Evolutionary conservation across 2,888 invertebrate species (phyloP).

Genomic region (Drosophila atripex): DNA sequence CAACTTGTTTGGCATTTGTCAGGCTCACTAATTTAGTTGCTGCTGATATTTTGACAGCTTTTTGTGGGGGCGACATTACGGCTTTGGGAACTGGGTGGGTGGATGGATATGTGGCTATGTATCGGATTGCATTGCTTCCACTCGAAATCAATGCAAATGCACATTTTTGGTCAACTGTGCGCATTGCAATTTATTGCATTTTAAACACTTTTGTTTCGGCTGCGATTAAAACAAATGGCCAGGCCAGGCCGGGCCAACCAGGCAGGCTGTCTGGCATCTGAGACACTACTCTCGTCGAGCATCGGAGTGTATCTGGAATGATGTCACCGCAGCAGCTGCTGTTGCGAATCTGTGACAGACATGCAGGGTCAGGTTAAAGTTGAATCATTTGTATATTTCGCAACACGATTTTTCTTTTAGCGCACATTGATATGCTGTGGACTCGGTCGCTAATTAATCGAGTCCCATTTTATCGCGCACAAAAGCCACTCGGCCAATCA

Average conservation of each 20-base stretch:
- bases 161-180: conserved; percentile 75
- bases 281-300: conserved; percentile 24
- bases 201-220: conserved; percentile 55
- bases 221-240: conserved; percentile 66
- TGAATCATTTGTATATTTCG: conserved; percentile 78
- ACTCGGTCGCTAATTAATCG: conserved; percentile 72
- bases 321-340: conserved; percentile 63
- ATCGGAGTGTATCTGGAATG: conserved; percentile 47
- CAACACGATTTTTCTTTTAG: conserved; percentile 76
- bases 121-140: conserved; percentile 23
- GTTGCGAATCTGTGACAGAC: conserved; percentile 70
- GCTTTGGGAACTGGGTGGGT: conserved; percentile 36
- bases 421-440: conserved; percentile 59
- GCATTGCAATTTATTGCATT: conserved; percentile 74
- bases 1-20: conserved; percentile 66
- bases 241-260: conserved; percentile 25
- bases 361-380: conserved; percentile 82
- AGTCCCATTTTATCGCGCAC: conserved; percentile 75
- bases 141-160: conserved; percentile 75
- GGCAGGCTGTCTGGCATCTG: conserved; percentile 9
- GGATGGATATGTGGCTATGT: conserved; percentile 10
- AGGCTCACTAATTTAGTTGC: conserved; percentile 72
- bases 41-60: conserved; percentile 73
- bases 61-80: conserved; percentile 43
- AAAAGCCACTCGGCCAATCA: conserved; percentile 71